phyloP scores from a whole-genome alignment of 2,797 vertebrate genomes.

The Pangasius larnaudii region DNA sequence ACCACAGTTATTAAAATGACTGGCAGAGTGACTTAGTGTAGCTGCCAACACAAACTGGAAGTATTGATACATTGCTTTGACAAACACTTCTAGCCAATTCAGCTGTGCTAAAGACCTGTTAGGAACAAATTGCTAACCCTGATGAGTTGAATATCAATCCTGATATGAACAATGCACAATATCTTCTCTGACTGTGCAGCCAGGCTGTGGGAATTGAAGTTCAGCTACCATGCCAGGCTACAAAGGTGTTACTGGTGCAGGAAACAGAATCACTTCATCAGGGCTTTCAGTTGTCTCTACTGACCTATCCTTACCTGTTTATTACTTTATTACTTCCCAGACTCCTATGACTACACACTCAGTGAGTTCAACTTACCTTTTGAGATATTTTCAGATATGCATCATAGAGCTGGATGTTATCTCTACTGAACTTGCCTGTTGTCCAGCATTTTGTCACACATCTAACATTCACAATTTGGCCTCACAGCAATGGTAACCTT shows the following conservation, averaged over 20 bases:
- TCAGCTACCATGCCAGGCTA: neutral
- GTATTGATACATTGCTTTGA: no score
- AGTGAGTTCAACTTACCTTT: neutral
- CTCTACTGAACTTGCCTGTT: neutral
- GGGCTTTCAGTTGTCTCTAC: neutral
- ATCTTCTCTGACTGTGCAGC: neutral
- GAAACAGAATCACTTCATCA: neutral
- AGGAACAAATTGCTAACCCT: neutral
- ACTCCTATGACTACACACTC: neutral
- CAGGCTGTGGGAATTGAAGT: neutral
- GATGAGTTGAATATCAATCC: neutral
- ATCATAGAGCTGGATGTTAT: neutral
- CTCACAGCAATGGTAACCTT: neutral
- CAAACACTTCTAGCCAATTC: no score
- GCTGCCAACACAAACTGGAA: no score
- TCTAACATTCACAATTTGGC: neutral
- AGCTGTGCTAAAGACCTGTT: neutral
- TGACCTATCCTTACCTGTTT: neutral
- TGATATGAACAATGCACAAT: neutral
- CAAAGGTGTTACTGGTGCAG: neutral
- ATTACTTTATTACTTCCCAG: neutral
- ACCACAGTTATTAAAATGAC: no score
- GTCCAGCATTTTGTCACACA: neutral
- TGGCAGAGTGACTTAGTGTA: no score
- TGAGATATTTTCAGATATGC: neutral